These are phyloP conservation scores for Orestias chungarensis DNA, from an alignment of 2,797 vertebrate species.

Conservation along the genomic window DNA sequence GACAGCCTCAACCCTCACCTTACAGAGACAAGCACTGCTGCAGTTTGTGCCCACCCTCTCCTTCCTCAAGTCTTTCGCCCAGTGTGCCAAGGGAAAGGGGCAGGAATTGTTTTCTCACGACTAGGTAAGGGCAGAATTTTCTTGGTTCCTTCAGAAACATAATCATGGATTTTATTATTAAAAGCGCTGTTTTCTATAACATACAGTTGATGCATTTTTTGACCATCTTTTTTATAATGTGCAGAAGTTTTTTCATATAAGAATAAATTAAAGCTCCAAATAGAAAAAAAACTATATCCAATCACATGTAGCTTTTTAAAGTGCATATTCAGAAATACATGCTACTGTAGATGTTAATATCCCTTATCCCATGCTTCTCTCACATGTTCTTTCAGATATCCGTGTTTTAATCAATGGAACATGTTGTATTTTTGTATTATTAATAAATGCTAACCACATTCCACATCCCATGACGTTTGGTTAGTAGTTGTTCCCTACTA, in stretches of 20 bases:
- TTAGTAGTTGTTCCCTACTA: background rate
- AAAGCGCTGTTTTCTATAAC: background rate
- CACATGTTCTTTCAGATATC: background rate
- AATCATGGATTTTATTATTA: background rate
- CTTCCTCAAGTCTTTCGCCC: constrained; percentile 65
- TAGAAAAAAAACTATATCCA: background rate
- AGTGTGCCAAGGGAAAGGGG: constrained; percentile 55
- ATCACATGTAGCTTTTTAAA: background rate
- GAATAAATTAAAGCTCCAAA: too few species aligned
- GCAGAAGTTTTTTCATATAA: background rate
- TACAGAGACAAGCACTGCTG: background rate
- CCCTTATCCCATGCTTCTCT: background rate
- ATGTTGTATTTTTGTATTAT: background rate
- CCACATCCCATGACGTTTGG: background rate
- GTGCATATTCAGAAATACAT: background rate
- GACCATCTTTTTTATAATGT: too few species aligned
- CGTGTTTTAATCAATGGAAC: too few species aligned
- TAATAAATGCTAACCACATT: background rate
- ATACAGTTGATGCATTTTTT: constrained; percentile 5
- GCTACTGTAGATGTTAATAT: background rate
- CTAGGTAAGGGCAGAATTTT: constrained; percentile 56
- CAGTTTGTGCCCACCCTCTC: constrained; percentile 60
- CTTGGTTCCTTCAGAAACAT: background rate
- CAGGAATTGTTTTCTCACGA: constrained; percentile 50
- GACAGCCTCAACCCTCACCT: constrained; percentile 24